phyloP scores from a whole-genome alignment of 2,888 invertebrate species.

The Epinotia bilunana region DNA sequence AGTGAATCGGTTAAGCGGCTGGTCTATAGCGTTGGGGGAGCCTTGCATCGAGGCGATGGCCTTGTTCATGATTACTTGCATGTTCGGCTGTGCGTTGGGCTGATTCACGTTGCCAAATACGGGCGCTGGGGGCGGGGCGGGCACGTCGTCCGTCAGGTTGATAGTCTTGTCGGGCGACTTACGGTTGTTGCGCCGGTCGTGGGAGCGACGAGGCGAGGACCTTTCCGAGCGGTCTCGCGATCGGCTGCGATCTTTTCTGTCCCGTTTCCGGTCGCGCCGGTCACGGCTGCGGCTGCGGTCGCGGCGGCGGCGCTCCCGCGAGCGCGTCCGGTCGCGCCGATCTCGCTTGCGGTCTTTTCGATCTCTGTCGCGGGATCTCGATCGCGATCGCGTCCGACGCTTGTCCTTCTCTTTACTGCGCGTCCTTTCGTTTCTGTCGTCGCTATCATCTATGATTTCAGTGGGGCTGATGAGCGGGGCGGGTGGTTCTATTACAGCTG shows the following conservation, averaged over 20 bases:
- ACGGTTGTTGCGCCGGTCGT: constrained; percentile 79
- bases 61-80: constrained; percentile 47
- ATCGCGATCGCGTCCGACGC: constrained; percentile 65
- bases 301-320: constrained; percentile 84
- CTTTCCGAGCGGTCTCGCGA: constrained; percentile 84
- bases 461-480: constrained; percentile 66
- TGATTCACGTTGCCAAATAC: constrained; percentile 45
- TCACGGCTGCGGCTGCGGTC: constrained; percentile 85
- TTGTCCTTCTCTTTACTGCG: constrained; percentile 68
- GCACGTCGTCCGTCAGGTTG: constrained; percentile 47
- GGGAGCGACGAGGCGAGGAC: constrained; percentile 76
- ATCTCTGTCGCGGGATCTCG: constrained; percentile 70
- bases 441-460: constrained; percentile 60
- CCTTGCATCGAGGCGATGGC: constrained; percentile 45
- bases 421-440: constrained; percentile 62
- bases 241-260: constrained; percentile 82
- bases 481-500: constrained; percentile 78
- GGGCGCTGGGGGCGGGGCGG: constrained; percentile 47
- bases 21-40: constrained; percentile 43
- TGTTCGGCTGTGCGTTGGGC: not conserved
- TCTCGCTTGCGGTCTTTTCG: constrained; percentile 77
- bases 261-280: constrained; percentile 75
- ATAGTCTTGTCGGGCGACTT: constrained; percentile 68
- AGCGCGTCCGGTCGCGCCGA: constrained; percentile 81
- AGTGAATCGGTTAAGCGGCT: constrained; percentile 56